Evolutionary conservation across 2,113 vertebrate genomes (phyloP), one percentile per base, ranked within the genome.

Genomic region (Monarcha castaneiventris): DNA sequence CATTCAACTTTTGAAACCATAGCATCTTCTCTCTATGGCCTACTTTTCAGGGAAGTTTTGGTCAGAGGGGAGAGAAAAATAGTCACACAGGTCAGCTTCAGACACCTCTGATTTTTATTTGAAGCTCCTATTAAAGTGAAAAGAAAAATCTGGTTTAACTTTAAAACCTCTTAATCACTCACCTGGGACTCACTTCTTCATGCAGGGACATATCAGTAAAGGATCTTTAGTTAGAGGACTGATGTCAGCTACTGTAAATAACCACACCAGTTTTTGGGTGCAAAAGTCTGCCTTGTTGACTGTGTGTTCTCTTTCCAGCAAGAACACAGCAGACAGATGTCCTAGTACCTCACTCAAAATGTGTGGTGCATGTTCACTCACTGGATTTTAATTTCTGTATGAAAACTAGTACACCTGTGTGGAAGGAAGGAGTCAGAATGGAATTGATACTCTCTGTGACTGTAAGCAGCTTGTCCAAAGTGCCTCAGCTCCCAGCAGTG

Each of bases 1-100:
- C 52, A 33, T 72, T 92, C 89, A 75, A 41, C 89, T 94, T 94
- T 95, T 75, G 69, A 75, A 94, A 61, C 54, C 56, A 29, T 89
- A 90, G 44, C 37, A 69, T 56, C 68, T 90, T 11, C 37, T 74
- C 5, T 58, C 61, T 59, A 30, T 91, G 73, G 20, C 93, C 84
- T 94, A 82, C 44, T 94, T 95, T 75, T 69, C 37, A 20, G 33
- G 61, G n/a, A 27, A 75, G 41, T 68, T 94, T 87, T 64, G 91
- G 46, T 86, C 59, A 86, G 76, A 74, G 22, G 12, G 33, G 33
- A 81, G 30, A 77, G 75, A 69, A 84, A 26, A 93, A 59, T 19
- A 66, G 51, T 93, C 44, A 64, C 30, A 51, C 12, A 41, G 51
- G 59, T 93, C 59, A 93, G 35, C 30, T 93, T 90, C 20, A 84